Evolutionary conservation across 2,888 invertebrate species (phyloP).

Genomic region (Digitonthophagus gazella): DNA sequence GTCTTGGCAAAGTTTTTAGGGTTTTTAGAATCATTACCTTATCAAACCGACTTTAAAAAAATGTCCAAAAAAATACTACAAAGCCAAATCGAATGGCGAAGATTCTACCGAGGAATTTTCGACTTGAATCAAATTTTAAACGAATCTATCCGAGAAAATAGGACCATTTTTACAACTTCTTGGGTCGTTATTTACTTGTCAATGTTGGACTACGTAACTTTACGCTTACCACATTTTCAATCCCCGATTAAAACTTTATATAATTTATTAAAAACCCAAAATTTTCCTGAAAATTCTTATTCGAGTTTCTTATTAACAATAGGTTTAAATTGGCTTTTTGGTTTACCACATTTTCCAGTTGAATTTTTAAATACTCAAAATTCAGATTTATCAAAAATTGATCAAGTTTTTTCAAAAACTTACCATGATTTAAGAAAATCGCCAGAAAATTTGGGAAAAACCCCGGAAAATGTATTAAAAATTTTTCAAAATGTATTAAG

Average conservation of each 20-base stretch:
- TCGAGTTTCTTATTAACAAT: constrained; percentile 58
- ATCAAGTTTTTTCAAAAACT: too few relatives aligned
- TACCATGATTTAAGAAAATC: too few relatives aligned
- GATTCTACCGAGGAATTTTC: constrained; percentile 56
- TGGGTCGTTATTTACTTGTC: constrained; percentile 83
- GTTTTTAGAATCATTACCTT: constrained; percentile 71
- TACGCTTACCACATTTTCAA: constrained; percentile 66
- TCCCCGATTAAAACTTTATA: constrained; percentile 61
- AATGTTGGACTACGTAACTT: constrained; percentile 72
- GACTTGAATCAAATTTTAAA: constrained; percentile 61
- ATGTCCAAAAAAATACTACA: constrained; percentile 48
- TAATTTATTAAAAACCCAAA: constrained; percentile 56
- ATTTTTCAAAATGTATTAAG: too few relatives aligned
- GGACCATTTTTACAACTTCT: constrained; percentile 71
- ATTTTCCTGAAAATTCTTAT: neutral
- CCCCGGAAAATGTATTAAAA: too few relatives aligned
- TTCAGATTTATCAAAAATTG: too few relatives aligned
- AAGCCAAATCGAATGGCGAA: constrained; percentile 26
- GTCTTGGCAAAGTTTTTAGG: constrained; percentile 82
- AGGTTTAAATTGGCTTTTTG: constrained; percentile 79
- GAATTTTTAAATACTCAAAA: constrained; percentile 58
- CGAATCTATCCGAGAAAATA: constrained; percentile 58
- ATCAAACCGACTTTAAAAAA: constrained; percentile 52
- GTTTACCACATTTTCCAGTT: constrained; percentile 67
- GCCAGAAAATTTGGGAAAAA: too few relatives aligned